Conservation (phyloP, 2,113 vertebrate genomes). For the Paramisgurnus dabryanus region DNA sequence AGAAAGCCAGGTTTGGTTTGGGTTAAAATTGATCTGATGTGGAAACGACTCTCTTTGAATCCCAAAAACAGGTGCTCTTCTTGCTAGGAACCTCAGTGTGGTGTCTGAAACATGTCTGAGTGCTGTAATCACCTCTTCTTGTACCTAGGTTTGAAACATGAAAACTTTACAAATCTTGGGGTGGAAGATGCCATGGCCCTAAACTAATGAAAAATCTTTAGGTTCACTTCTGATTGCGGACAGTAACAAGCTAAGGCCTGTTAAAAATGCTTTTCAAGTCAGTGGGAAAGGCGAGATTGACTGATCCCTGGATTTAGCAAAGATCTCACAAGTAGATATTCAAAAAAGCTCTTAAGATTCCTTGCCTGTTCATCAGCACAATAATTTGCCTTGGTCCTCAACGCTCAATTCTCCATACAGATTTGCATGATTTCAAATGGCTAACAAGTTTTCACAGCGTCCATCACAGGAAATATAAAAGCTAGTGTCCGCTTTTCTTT, state of each 20-base stretch:
- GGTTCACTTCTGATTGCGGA: conserved; percentile 37
- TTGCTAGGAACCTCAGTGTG: not conserved
- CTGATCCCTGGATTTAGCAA: conserved; percentile 66
- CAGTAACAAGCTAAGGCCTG: conserved; percentile 48
- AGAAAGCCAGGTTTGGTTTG: conserved; percentile 31
- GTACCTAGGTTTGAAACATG: conserved; percentile 6
- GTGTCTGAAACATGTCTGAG: conserved; percentile 18
- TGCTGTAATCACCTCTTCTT: conserved; percentile 21
- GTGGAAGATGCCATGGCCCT: conserved; percentile 1
- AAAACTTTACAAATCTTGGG: not conserved
- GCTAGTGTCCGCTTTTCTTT: conserved; percentile 18
- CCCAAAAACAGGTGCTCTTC: conserved; percentile 62
- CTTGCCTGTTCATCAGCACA: conserved; percentile 5
- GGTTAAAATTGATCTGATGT: not conserved
- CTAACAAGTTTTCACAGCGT: conserved; percentile 6
- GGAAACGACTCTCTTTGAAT: conserved; percentile 45
- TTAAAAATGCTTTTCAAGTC: conserved; percentile 65
- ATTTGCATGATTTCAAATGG: not conserved
- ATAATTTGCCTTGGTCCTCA: conserved; percentile 24
- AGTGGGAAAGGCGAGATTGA: conserved; percentile 71
- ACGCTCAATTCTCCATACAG: not conserved
- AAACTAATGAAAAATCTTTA: conserved; percentile 3
- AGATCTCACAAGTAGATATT: conserved; percentile 67
- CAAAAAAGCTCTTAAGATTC: conserved; percentile 36
- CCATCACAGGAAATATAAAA: not conserved